Evolutionary conservation across 2,797 vertebrate species (phyloP), one percentile per base, ranked within the genome.

Genomic region (Epinephelus coioides): DNA sequence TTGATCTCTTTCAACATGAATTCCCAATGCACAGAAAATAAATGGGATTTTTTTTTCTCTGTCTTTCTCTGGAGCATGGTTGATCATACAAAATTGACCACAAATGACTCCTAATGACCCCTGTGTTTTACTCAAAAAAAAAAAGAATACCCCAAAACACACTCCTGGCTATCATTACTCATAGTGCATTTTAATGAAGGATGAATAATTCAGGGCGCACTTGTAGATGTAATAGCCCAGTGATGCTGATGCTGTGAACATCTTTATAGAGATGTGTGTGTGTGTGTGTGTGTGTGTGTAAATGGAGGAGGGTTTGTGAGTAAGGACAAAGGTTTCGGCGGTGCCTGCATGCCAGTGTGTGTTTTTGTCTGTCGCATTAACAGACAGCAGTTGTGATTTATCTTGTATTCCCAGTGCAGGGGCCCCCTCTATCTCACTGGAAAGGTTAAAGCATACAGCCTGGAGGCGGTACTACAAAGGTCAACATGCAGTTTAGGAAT

Each of bases 361-460:
- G 78, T 81, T 87, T 73, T 83, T 78, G 68, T 85, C 74, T 80
- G 81, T 86, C 43, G 60, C 67, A 82, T 73, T 88, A 84, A 85
- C 82, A 85, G 86, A 85, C 86, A 81, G 73, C 81, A 50, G 70
- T 83, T 89, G 87, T 86, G 89, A 91, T 94, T 92, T 92, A 91
- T 90, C 88, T 87, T 89, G 88, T 92, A 91, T 92, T 93, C 92
- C 91, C 92, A 83, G 81, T 76, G 68, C 87, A 80, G 75, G 65
- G 81, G 69, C 83, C 84, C 85, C 83, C 57, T 90, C 82, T 90
- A 88, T 87, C 89, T 93, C 87, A 66, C 80, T 83, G 89, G 88
- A 94, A 94, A 94, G 93, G 93, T 93, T 91, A 94, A 92, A 92
- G 90, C 89, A 91, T 90, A 92, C 90, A 92, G 91, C 92, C 94